Percentiles rank a stretch among this genome's conserved stretches.
These are phyloP conservation scores for Nasonovia ribisnigri DNA, from an alignment of 2,888 invertebrate genomes.

Conservation along the genomic window DNA sequence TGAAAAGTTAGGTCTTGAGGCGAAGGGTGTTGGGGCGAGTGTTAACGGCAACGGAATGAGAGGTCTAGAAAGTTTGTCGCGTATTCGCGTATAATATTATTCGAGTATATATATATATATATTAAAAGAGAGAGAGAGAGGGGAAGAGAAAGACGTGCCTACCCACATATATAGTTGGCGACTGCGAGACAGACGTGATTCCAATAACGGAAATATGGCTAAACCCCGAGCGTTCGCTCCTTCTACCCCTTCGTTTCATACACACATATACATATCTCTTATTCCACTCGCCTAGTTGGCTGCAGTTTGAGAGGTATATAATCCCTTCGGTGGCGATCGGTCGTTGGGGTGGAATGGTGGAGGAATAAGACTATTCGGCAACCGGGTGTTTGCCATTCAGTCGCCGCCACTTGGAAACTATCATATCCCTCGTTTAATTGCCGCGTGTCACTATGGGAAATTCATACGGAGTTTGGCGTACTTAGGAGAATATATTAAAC, in stretches of 20 bases:
- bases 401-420: not conserved
- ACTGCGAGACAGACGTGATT: slow-evolving; percentile 2
- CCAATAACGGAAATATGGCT: slow-evolving; percentile 9
- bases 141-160: not conserved
- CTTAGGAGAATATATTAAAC: not conserved
- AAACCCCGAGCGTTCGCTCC: not conserved
- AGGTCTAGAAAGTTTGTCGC: slow-evolving; percentile 37
- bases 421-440: slow-evolving; percentile 17
- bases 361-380: not conserved
- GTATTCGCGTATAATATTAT: not conserved
- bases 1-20: not conserved
- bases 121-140: not conserved
- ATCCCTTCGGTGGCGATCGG: not conserved
- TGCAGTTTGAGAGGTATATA: not conserved
- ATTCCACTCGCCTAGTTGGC: not conserved
- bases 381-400: not conserved
- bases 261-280: not conserved
- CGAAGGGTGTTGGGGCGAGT: not conserved
- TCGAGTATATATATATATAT: not conserved
- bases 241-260: not conserved
- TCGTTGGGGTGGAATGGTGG: not conserved
- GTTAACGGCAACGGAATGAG: not conserved
- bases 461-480: not conserved
- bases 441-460: not conserved
- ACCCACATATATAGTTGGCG: not conserved